Base-by-base conservation (phyloP, 2,113 vertebrate genomes). In the Malurus alboscapulatus region DNA sequence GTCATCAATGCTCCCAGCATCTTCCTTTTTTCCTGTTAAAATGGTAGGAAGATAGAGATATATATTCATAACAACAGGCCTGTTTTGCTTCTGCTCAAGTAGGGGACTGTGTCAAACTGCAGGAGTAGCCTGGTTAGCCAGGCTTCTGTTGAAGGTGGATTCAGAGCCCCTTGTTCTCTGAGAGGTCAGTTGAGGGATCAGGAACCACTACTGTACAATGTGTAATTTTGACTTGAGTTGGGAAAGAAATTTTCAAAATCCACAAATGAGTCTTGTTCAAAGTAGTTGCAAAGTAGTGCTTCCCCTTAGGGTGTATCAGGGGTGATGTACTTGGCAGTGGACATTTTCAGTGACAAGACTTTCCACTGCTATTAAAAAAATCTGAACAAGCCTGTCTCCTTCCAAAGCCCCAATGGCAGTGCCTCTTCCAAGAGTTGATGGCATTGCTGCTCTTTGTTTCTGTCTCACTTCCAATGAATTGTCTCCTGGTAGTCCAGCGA, bases 21-120 rank as follows among this genome's bases (percentile, higher is more conserved):
- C 95, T 99, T 99, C 92, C 98, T 98, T 96, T 99, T 99, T 84
- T 98, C 98, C 98, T 99, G 79, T 94, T 94, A 61, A 90, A 71
- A 93, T 16, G 66, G 12, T 61, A 82, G 24, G 29, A 80, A 47
- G 8, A 26, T 7, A 15, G 17, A 84, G 17, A 17, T 3, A 17
- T 0, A 6, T 7, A 6, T 38, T 65, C 7, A 12, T 5, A 71
- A 50, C 15, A 19, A 5, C 24, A 9, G 22, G 6, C 5, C 68
- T 61, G 15, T n/a, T 76, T 59, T 57, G 8, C 17, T 73, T 51
- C 59, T 42, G 19, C 9, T 19, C n/a, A 34, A 54, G 5, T 12
- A 57, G 27, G 16, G 61, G 8, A 25, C 42, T 30, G 4, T 38
- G 53, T 53, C 81, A 62, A 24, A 42, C 14, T 57, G 42, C 44